Conservation (phyloP, 2,797 vertebrate species). For the Decapterus maruadsi region DNA sequence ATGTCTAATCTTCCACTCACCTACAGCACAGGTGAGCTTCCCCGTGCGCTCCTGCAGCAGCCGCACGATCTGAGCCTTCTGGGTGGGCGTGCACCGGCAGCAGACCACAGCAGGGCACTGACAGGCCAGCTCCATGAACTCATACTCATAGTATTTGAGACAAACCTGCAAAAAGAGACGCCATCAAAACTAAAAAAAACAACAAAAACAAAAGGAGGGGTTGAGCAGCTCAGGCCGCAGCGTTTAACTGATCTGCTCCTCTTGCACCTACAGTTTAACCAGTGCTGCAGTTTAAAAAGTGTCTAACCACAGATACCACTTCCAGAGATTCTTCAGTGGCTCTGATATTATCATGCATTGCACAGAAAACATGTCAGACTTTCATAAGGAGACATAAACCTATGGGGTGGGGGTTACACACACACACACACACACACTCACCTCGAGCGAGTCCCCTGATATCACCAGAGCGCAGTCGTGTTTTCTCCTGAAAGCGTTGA, state of each 20-base stretch:
- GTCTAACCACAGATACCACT: slow-evolving; percentile 73
- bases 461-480: slow-evolving; percentile 98
- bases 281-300: slow-evolving; percentile 39
- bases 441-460: slow-evolving; percentile 97
- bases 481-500: slow-evolving; percentile 97
- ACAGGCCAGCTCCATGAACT: slow-evolving; percentile 98
- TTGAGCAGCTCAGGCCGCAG: slow-evolving; percentile 20
- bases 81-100: slow-evolving; percentile 96
- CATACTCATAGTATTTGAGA: slow-evolving; percentile 97
- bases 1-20: slow-evolving; percentile 78
- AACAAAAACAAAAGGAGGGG: background rate
- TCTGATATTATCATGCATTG: slow-evolving; percentile 44
- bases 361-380: slow-evolving; percentile 42
- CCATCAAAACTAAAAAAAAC: background rate
- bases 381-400: slow-evolving; percentile 47
- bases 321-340: slow-evolving; percentile 48
- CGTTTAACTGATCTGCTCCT: slow-evolving; percentile 46
- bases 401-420: slow-evolving; percentile 7
- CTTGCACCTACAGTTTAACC: slow-evolving; percentile 58
- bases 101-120: slow-evolving; percentile 97
- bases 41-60: slow-evolving; percentile 97
- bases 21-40: slow-evolving; percentile 96
- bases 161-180: slow-evolving; percentile 84
- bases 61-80: slow-evolving; percentile 97
- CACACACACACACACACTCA: slow-evolving; percentile 56